Base-by-base conservation (phyloP, 1,140 invertebrate genomes). In the Penaeus vannamei region DNA sequence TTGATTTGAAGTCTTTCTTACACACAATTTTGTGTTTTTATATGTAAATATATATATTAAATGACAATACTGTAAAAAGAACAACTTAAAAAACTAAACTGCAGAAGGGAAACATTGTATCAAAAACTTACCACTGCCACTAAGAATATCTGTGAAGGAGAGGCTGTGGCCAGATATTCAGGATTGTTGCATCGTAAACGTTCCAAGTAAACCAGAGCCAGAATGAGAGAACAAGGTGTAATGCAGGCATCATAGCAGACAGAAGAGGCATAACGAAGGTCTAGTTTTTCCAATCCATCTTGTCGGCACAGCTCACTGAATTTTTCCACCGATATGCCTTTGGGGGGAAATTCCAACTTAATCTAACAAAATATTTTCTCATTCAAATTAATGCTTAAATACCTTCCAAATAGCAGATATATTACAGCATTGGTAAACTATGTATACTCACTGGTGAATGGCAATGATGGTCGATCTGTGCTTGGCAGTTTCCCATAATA, bases 61-160 rank as follows among this genome's bases (percentile, higher is more conserved):
- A 42, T 22, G 7, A n/a, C 12, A 1, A 42, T n/a, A 76, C 8
- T 19, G 8, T 29, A 26, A 22, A 36, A 26, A 26, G 19, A 53
- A 12, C 2, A 60, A 36, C 20, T n/a, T 36, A 1, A 14, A 88
- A 42, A 64, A 62, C 10, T 20, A 85, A 72, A 69, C 32, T 22
- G 64, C 23, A 62, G 42, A 46, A 46, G 42, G 26, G 53, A 26
- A 32, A 84, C 20, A 61, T 26, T 32, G 5, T 14, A 26, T 10
- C 14, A 61, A 26, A 7, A 32, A 90, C 92, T 92, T 95, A 98
- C 98, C 95, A 98, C 94, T 86, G 98, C 98, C 84, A 98, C 96
- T 79, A 99, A 94, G 93, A 99, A 99, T 22, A 99, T 94, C 92
- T 98, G 97, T 79, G 97, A 96, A 32, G 98, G 97, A 36, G 96